Percentiles rank a stretch among this genome's conserved stretches.
Conservation (phyloP, 2,797 vertebrate species). For the Tenualosa ilisha region DNA sequence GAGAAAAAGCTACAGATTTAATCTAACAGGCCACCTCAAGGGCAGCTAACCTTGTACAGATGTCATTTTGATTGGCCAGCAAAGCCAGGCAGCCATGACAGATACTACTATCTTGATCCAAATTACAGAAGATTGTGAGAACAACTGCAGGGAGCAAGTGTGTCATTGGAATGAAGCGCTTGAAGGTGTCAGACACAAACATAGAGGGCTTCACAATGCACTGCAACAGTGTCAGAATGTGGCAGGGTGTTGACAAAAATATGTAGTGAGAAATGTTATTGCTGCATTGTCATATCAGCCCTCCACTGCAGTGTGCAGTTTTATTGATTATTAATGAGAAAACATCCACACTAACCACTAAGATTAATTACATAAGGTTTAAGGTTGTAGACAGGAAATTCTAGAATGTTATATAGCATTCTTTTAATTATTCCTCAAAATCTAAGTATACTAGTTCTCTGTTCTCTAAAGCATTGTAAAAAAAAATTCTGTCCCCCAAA, state of each 20-base stretch:
- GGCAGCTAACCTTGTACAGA: constrained; percentile 18
- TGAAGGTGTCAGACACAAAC: neutral
- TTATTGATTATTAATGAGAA: neutral
- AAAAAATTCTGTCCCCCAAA: too few species aligned
- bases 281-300: neutral
- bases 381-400: too few species aligned
- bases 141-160: constrained; percentile 1
- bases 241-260: constrained; percentile 9
- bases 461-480: too few species aligned
- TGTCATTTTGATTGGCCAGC: constrained; percentile 21
- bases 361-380: too few species aligned
- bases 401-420: too few species aligned
- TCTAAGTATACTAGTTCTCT: too few species aligned
- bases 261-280: neutral
- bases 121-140: constrained; percentile 8
- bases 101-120: constrained; percentile 13
- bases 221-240: neutral
- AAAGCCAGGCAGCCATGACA: constrained; percentile 9
- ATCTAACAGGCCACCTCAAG: constrained; percentile 15
- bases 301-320: neutral
- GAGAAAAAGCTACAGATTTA: constrained; percentile 16
- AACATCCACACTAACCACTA: neutral
- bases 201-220: neutral
- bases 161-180: neutral
- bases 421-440: too few species aligned